A percentile compares a stretch with the other conserved stretches of the same genome.
phyloP scores from a whole-genome alignment of 2,113 vertebrate species.

The Phaethon lepturus region DNA sequence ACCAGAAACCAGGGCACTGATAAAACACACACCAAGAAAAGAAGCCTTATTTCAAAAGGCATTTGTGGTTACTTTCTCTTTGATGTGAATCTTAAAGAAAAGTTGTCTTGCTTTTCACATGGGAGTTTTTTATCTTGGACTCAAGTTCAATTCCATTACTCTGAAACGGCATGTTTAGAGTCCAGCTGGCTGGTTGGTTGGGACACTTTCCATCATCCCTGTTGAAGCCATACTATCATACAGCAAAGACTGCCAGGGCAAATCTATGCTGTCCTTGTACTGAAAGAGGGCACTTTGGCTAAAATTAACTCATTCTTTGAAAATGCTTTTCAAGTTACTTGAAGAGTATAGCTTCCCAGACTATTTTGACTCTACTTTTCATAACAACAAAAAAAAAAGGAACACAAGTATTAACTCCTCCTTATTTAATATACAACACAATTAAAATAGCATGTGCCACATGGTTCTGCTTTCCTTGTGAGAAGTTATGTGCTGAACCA shows the following conservation, averaged over 20 bases:
- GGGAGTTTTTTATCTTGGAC: not conserved
- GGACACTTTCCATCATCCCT: not conserved
- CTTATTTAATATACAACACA: not conserved
- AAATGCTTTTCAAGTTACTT: not conserved
- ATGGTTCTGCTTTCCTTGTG: not conserved
- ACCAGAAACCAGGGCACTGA: not conserved
- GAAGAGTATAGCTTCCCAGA: not conserved
- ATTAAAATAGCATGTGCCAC: not conserved
- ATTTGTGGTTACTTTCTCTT: not conserved
- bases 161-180: accelerated
- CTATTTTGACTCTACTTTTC: not conserved
- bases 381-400: not conserved
- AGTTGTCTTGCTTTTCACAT: not conserved
- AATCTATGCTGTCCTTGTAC: not conserved
- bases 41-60: not conserved
- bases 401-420: not conserved
- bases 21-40: not conserved
- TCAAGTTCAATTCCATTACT: not conserved
- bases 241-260: not conserved
- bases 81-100: not conserved
- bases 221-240: not conserved
- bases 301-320: accelerated
- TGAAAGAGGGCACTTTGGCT: not conserved
- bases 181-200: not conserved
- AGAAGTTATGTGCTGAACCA: not conserved